Evolutionary conservation across 2,113 vertebrate species (phyloP).

Genomic region (Hippocampus guttulatus): DNA sequence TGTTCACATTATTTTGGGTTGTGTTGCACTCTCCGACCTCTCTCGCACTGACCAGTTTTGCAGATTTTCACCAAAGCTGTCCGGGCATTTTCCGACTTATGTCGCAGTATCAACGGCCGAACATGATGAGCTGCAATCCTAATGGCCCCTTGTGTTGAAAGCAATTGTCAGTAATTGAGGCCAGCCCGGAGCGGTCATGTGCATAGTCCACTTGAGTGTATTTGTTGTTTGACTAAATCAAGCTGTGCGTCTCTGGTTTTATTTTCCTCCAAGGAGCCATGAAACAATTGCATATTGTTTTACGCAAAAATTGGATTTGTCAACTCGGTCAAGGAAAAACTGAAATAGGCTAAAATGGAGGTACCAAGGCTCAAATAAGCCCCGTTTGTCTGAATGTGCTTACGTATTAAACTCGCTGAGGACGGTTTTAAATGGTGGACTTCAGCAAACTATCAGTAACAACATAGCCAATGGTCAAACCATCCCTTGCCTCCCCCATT

Average conservation of each 20-base stretch:
- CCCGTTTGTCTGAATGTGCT: no score
- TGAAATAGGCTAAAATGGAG: no score
- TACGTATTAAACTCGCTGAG: neutral
- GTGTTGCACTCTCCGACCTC: slow-evolving; percentile 20
- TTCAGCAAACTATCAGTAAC: neutral
- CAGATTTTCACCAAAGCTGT: neutral
- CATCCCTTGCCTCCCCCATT: neutral
- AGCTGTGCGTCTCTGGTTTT: no score
- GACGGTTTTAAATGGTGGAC: neutral
- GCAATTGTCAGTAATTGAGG: neutral
- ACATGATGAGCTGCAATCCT: neutral
- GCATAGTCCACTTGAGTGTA: neutral
- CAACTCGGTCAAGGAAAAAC: neutral
- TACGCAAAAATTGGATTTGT: neutral
- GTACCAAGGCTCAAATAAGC: no score
- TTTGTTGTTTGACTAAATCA: neutral
- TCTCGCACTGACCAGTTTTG: slow-evolving; percentile 12
- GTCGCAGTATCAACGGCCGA: neutral
- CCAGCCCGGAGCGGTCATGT: neutral
- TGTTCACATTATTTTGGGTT: slow-evolving; percentile 19
- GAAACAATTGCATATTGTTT: neutral
- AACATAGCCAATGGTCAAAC: neutral
- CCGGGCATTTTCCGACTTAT: neutral
- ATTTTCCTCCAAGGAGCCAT: no score
- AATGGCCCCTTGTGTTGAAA: neutral